phyloP scores from a whole-genome alignment of 1,140 invertebrate species.

The Drosophila erecta region DNA sequence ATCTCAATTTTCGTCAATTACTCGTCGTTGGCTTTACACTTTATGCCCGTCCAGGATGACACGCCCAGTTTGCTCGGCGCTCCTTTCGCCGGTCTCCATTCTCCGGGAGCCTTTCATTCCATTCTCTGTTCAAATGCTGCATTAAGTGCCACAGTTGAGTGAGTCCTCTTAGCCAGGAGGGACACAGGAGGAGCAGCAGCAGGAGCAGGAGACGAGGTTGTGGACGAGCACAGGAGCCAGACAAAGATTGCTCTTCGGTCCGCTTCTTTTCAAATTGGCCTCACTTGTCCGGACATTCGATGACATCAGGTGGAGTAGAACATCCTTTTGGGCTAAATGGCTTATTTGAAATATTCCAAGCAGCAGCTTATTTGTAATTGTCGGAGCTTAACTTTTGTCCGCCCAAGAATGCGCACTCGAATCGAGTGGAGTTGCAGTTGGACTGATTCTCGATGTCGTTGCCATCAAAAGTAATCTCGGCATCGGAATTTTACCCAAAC shows the following conservation, averaged over 20 bases:
- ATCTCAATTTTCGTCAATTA: conserved; percentile 79
- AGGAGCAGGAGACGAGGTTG: not conserved
- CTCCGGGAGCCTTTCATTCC: conserved; percentile 38
- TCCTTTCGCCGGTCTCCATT: conserved; percentile 23
- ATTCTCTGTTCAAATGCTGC: conserved; percentile 69
- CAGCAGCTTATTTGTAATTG: conserved; percentile 58
- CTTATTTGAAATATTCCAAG: conserved; percentile 64
- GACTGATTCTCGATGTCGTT: conserved; percentile 6
- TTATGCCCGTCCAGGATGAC: conserved; percentile 49
- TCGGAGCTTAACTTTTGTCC: conserved; percentile 35
- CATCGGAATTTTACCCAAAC: conserved; percentile 25
- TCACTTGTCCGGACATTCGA: conserved; percentile 42
- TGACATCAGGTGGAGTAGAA: conserved; percentile 61
- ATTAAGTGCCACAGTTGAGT: conserved; percentile 76
- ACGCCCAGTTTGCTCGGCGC: conserved; percentile 39
- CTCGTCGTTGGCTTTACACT: conserved; percentile 58
- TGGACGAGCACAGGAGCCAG: conserved; percentile 3
- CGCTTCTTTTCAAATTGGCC: conserved; percentile 63
- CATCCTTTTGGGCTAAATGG: conserved; percentile 53
- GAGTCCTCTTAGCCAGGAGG: conserved; percentile 48
- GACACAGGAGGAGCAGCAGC: not conserved
- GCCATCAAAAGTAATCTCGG: conserved; percentile 34
- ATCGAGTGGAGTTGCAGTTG: conserved; percentile 5
- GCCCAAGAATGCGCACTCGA: conserved; percentile 20
- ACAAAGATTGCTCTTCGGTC: conserved; percentile 41